These are phyloP conservation scores for Gryllus bimaculatus DNA, from an alignment of 1,140 invertebrate genomes.

Conservation along the genomic window DNA sequence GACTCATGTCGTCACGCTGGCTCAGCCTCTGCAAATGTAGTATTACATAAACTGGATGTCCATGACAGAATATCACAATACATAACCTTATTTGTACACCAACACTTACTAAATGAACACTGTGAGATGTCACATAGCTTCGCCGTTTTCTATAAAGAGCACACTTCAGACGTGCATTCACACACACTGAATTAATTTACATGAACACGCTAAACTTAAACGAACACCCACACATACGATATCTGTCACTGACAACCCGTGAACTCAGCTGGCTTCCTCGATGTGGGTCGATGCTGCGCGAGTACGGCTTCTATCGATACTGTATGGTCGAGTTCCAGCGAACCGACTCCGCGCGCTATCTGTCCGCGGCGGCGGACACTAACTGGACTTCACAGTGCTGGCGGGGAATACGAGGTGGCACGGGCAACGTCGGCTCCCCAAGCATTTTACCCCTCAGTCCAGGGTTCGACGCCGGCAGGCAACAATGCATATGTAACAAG, in stretches of 20 bases:
- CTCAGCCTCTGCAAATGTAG: not conserved
- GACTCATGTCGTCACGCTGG: constrained; percentile 39
- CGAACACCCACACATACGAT: not conserved
- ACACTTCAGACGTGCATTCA: not conserved
- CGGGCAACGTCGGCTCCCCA: too few relatives aligned
- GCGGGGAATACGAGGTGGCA: too few relatives aligned
- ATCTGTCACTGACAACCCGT: not conserved
- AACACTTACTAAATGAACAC: too few relatives aligned
- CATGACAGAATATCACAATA: not conserved
- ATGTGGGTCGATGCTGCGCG: not conserved
- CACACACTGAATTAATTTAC: not conserved
- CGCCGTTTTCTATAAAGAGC: not conserved
- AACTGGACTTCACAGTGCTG: too few relatives aligned
- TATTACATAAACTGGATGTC: not conserved
- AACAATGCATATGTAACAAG: too few relatives aligned
- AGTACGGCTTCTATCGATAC: not conserved
- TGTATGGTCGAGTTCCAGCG: too few relatives aligned
- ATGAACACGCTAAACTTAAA: not conserved
- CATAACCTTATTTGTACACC: too few relatives aligned
- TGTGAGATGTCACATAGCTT: too few relatives aligned
- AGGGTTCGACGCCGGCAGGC: too few relatives aligned
- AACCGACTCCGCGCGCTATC: too few relatives aligned
- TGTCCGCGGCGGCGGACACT: too few relatives aligned
- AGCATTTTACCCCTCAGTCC: too few relatives aligned
- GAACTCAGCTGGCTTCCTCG: not conserved